Base-by-base conservation (phyloP, 1,140 invertebrate species). In the Drosophila mauritiana region DNA sequence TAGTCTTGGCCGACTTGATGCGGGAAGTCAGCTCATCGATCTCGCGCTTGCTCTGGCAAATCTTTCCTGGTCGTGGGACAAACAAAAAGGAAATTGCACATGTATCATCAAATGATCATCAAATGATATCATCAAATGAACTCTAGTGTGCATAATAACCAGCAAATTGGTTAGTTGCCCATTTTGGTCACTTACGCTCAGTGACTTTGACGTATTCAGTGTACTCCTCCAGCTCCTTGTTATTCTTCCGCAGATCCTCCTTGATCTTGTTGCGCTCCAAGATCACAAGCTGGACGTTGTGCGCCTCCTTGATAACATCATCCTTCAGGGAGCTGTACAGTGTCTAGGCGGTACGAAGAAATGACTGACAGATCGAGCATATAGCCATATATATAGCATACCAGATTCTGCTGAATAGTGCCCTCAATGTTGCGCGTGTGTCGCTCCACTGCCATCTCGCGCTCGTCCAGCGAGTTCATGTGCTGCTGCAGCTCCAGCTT, bases 1-100 rank as follows among this genome's bases (percentile, higher is more conserved):
- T 93, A 31, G 93, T 92, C 46, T 94, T 94, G n/a, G 95, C 94
- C 78, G 94, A 93, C 40, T 94, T 92, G 0, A 95, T 93, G 63
- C 92, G 93, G 20, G 92, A 90, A 58, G 94, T 94, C 0, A 93
- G 76, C 12, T 91, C 91, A 40, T 94, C 93, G 13, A 95, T 91
- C 77, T 94, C 94, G 1, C 88, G 91, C 5, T 84, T 91, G 1
- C 93, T 74, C 20, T 79, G 73, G 13, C 39, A 85, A 92, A 74
- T 88, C 52, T 73, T 81, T 40, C 59, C 90, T 84, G 31, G 12
- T 4, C 12, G 13, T 7, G 8, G 7, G 10, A 6, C 2, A 7
- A 42, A 13, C 11, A 13, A 37, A 12, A 4, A 4, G 36, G 8
- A 37, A 11, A 4, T 37, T 37, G 8, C 27, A 31, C 20, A 22